Evolutionary conservation across 2,797 vertebrate species (phyloP).

Genomic region (Artibeus lituratus): DNA sequence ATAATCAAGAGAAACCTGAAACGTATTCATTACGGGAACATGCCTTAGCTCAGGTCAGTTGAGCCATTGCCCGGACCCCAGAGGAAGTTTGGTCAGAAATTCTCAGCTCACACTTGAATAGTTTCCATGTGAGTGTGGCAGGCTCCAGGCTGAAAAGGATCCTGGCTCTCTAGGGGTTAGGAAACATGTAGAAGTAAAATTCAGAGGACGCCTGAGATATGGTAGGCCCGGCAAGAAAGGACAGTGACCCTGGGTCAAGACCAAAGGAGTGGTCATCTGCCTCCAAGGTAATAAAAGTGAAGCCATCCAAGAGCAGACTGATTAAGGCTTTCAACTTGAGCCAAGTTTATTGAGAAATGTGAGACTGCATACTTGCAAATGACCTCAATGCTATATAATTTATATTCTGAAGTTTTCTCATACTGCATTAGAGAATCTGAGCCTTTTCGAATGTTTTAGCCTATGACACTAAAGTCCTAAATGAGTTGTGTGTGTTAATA

Average conservation of each 20-base stretch:
- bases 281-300: conserved; percentile 37
- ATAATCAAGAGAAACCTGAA: background rate
- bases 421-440: background rate
- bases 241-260: conserved; percentile 33
- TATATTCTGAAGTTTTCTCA: conserved; percentile 31
- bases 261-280: conserved; percentile 20
- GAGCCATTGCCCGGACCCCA: background rate
- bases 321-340: conserved; percentile 54
- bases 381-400: conserved; percentile 48
- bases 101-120: background rate
- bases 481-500: background rate
- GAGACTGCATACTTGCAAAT: conserved; percentile 38
- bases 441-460: background rate
- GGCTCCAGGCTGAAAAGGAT: background rate
- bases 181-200: background rate
- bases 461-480: background rate
- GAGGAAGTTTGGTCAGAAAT: background rate
- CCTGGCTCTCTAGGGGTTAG: background rate
- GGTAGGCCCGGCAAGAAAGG: background rate
- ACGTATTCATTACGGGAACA: background rate
- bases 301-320: conserved; percentile 35
- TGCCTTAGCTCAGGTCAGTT: background rate
- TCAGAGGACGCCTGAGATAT: background rate
- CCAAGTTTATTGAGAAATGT: conserved; percentile 58
- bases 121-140: background rate